Conservation (phyloP, 2,113 vertebrate species). For the Megatriorchis doriae region DNA sequence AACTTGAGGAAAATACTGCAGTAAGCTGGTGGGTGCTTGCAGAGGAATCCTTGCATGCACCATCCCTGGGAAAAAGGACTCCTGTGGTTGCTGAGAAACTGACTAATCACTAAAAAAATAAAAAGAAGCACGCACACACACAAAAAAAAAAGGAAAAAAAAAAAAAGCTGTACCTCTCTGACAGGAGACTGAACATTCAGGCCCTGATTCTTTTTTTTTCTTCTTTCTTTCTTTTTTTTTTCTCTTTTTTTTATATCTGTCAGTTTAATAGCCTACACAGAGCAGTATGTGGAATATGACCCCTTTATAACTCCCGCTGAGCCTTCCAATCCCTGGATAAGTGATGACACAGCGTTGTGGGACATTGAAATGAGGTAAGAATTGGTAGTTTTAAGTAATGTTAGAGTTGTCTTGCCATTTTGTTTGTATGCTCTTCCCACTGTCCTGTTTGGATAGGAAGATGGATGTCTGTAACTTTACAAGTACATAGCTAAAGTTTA, state of each 20-base stretch:
- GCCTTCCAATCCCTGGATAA: conserved; percentile 94
- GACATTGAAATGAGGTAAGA: conserved; percentile 90
- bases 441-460: not conserved
- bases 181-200: not conserved
- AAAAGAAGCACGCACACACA: not conserved
- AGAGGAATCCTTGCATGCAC: not conserved
- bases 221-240: not conserved
- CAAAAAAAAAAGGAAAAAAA: not conserved
- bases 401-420: not conserved
- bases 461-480: not conserved
- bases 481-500: not conserved
- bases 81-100: not conserved
- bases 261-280: conserved; percentile 90
- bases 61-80: not conserved
- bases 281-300: conserved; percentile 93
- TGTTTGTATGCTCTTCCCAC: not conserved
- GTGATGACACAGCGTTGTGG: conserved; percentile 87
- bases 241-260: not conserved
- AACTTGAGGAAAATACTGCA: not conserved
- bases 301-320: conserved; percentile 85
- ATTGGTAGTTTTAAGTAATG: not conserved
- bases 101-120: not conserved
- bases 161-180: not conserved
- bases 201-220: not conserved
- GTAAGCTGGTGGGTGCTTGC: not conserved